Conservation (phyloP, 2,113 vertebrate genomes). For the Mustela lutreola region DNA sequence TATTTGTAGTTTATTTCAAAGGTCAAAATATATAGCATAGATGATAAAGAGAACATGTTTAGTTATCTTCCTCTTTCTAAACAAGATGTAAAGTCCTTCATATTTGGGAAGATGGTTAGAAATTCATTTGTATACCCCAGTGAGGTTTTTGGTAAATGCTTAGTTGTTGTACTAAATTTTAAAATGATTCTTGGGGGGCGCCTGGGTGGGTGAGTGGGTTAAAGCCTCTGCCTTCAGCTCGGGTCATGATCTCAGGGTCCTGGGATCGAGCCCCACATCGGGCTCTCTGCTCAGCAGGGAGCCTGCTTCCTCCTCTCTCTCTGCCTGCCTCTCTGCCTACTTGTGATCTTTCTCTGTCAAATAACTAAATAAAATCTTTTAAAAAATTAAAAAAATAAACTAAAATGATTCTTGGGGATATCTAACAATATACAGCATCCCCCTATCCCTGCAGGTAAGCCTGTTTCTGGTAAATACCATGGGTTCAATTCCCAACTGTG, state of each 20-base stretch:
- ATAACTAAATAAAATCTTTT: too few species aligned
- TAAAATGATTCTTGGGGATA: background rate
- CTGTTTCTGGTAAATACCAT: background rate
- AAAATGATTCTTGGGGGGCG: background rate
- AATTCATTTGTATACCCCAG: background rate
- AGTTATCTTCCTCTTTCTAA: constrained; percentile 30
- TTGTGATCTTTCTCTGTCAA: too few species aligned
- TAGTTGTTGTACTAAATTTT: constrained; percentile 43
- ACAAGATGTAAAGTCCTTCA: background rate
- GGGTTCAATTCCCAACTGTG: background rate
- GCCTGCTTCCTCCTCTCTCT: too few species aligned
- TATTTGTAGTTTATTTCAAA: constrained; percentile 32
- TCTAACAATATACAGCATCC: background rate
- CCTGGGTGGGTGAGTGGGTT: too few species aligned
- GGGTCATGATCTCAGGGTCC: too few species aligned
- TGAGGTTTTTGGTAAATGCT: constrained; percentile 41
- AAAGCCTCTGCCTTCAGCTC: too few species aligned
- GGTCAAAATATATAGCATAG: background rate
- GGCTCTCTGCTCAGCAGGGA: too few species aligned
- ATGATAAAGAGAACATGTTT: background rate
- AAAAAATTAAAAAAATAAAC: too few species aligned
- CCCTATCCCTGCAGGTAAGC: background rate
- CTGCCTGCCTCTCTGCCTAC: too few species aligned
- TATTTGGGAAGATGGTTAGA: background rate
- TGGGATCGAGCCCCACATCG: too few species aligned